A percentile compares a stretch with the other conserved stretches of the same genome.
Evolutionary conservation across 1,140 invertebrate genomes (phyloP).

Genomic region (Druon quercuslanigerum): DNA sequence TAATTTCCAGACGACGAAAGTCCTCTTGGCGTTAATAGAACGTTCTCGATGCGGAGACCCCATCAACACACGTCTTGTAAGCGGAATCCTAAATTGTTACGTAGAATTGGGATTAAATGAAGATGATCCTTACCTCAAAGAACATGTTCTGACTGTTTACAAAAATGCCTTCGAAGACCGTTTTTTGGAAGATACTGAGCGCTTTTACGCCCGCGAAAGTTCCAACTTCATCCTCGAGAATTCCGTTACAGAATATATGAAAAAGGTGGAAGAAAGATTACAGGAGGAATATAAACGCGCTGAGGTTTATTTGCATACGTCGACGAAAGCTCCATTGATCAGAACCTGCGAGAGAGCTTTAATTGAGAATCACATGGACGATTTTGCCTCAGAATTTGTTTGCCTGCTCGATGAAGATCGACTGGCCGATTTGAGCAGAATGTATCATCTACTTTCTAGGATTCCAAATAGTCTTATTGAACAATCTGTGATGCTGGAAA

Average conservation of each 20-base stretch:
- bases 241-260: conserved; percentile 99
- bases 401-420: conserved; percentile 96
- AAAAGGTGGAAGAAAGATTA: conserved; percentile 95
- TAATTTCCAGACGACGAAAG: conserved; percentile 88
- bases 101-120: conserved; percentile 93
- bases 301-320: conserved; percentile 95
- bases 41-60: conserved; percentile 96
- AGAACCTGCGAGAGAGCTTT: conserved; percentile 96
- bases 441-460: conserved; percentile 95
- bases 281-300: conserved; percentile 95
- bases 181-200: conserved; percentile 97
- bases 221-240: conserved; percentile 95
- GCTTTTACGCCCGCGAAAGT: conserved; percentile 96
- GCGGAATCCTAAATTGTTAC: conserved; percentile 90
- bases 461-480: conserved; percentile 95
- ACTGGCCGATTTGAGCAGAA: conserved; percentile 94
- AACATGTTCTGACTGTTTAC: conserved; percentile 93
- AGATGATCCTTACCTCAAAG: conserved; percentile 87
- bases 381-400: conserved; percentile 97
- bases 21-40: conserved; percentile 97
- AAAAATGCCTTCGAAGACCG: conserved; percentile 96
- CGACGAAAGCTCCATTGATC: conserved; percentile 88
- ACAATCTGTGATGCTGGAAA: conserved; percentile 90
- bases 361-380: conserved; percentile 97
- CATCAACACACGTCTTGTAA: conserved; percentile 96